A percentile compares a stretch with the other conserved stretches of the same genome.
These are phyloP conservation scores for Dreissena rostriformis DNA, from an alignment of 1,140 invertebrate species.

Conservation along the genomic window DNA sequence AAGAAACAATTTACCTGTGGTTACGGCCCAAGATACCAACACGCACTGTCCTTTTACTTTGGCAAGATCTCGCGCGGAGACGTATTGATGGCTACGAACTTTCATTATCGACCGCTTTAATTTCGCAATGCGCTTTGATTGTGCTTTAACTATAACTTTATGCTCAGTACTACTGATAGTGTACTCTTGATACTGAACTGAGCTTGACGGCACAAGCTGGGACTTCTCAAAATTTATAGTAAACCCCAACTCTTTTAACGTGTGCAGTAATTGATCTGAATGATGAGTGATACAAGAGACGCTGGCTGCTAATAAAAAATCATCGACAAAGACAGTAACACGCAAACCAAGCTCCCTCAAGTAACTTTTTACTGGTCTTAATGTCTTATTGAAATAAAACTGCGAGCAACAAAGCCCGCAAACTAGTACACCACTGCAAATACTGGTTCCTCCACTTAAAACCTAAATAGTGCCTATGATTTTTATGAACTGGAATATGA, in stretches of 20 bases:
- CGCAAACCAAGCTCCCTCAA: conserved; percentile 34
- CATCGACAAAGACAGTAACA: conserved; percentile 56
- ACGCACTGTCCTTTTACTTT: too few relatives aligned
- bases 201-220: conserved; percentile 46
- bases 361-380: conserved; percentile 43
- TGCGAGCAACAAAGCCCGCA: conserved; percentile 48
- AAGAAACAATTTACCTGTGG: too few relatives aligned
- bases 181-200: too few relatives aligned
- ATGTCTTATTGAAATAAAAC: neutral
- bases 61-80: too few relatives aligned
- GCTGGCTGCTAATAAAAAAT: conserved; percentile 53
- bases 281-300: conserved; percentile 10
- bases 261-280: conserved; percentile 42
- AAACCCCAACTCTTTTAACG: neutral
- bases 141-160: conserved; percentile 45
- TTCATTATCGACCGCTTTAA: too few relatives aligned
- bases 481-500: conserved; percentile 41
- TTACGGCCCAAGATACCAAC: too few relatives aligned
- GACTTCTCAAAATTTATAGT: conserved; percentile 55
- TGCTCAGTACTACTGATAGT: conserved; percentile 18
- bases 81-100: too few relatives aligned
- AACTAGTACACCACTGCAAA: conserved; percentile 13
- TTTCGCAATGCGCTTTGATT: neutral
- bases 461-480: conserved; percentile 8
- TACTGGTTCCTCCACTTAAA: conserved; percentile 3